Percentiles rank a stretch among this genome's conserved stretches.
Conservation (phyloP, 1,140 invertebrate genomes). For the Tetranychus urticae region DNA sequence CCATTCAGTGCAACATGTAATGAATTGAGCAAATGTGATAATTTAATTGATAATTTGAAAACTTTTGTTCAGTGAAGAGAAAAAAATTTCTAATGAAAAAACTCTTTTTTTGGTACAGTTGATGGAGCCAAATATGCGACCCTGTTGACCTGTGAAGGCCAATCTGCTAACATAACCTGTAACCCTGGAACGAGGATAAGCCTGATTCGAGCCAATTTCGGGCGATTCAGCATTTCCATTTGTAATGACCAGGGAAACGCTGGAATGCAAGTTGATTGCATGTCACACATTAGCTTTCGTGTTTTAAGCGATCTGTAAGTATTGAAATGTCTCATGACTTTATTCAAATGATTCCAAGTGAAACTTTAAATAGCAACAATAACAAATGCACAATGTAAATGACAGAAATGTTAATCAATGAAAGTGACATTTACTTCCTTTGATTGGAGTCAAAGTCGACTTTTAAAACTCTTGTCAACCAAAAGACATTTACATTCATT, state of each 20-base stretch:
- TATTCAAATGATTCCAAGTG: no score
- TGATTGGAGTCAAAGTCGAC: no score
- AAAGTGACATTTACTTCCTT: no score
- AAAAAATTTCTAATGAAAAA: no score
- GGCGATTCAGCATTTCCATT: conserved; percentile 80
- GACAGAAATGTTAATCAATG: no score
- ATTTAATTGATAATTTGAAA: background rate
- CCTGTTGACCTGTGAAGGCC: conserved; percentile 78
- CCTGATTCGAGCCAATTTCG: conserved; percentile 79
- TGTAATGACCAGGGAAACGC: conserved; percentile 86
- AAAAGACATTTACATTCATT: no score
- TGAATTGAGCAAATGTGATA: background rate
- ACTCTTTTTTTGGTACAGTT: background rate
- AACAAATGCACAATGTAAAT: no score
- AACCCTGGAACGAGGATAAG: conserved; percentile 62
- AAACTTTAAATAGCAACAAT: no score
- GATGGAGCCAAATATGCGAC: conserved; percentile 45
- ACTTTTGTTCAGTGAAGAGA: background rate
- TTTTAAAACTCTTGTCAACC: no score
- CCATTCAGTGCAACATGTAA: background rate
- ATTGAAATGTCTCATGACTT: no score
- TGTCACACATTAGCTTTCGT: conserved; percentile 36
- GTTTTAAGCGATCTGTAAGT: conserved; percentile 25
- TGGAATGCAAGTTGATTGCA: conserved; percentile 87
- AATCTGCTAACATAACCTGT: conserved; percentile 61